These are phyloP conservation scores for Anguilla pacifica DNA, from an alignment of 2,797 vertebrate genomes.

Conservation along the genomic window DNA sequence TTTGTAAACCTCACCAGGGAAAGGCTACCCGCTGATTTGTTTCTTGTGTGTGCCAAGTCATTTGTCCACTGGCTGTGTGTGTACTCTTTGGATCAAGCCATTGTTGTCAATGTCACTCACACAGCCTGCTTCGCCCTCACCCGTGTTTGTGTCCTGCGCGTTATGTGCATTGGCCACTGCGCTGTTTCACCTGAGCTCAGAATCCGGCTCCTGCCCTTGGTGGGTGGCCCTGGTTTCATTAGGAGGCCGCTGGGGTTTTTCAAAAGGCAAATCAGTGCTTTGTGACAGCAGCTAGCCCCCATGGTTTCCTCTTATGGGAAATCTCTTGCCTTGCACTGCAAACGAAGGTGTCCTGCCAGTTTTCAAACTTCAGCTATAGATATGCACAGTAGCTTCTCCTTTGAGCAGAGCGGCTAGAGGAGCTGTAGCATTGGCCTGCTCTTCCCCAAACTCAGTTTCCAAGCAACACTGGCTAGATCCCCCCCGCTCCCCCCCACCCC, in stretches of 20 bases:
- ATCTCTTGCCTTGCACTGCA: background rate
- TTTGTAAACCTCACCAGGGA: background rate
- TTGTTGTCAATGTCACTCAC: conserved; percentile 8
- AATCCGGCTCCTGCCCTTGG: background rate
- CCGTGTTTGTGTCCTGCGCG: conserved; percentile 15
- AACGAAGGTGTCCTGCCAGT: conserved; percentile 46
- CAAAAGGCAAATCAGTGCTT: background rate
- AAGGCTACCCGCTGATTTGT: conserved; percentile 1
- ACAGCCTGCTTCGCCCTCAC: conserved; percentile 18
- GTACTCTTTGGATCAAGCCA: conserved; percentile 6
- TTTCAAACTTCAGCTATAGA: conserved; percentile 29
- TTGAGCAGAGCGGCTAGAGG: conserved; percentile 19
- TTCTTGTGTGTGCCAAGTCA: background rate
- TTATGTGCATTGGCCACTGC: background rate
- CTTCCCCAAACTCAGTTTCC: conserved; percentile 33
- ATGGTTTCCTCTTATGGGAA: background rate
- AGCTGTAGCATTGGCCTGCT: conserved; percentile 26
- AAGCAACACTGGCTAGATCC: conserved; percentile 29
- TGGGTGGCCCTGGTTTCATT: background rate
- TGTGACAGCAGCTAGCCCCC: background rate
- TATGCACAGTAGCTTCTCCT: conserved; percentile 16
- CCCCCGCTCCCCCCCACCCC: background rate
- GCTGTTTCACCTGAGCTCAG: conserved; percentile 17
- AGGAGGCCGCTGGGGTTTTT: background rate
- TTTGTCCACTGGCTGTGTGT: conserved; percentile 11